Evolutionary conservation across 2,113 vertebrate genomes (phyloP).

Genomic region (Aptenodytes forsteri): DNA sequence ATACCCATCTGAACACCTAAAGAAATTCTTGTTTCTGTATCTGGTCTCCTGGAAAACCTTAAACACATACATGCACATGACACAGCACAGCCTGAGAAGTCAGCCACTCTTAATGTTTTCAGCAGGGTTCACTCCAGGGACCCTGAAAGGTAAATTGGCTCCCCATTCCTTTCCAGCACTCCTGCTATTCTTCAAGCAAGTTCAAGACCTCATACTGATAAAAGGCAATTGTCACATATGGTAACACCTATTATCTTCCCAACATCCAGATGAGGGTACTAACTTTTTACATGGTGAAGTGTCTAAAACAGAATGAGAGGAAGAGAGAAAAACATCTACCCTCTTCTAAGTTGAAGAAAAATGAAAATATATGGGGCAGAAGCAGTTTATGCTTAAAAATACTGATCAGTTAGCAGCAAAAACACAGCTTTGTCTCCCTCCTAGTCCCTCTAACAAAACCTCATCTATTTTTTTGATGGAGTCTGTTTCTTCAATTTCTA

Average conservation of each 20-base stretch:
- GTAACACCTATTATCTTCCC: conserved; percentile 17
- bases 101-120: neutral
- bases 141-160: conserved; percentile 9
- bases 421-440: neutral
- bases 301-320: neutral
- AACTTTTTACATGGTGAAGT: neutral
- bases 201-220: neutral
- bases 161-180: neutral
- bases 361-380: neutral
- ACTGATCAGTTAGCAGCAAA: neutral
- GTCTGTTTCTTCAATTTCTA: neutral
- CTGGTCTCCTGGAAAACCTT: neutral
- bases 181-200: neutral
- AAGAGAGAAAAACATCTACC: neutral
- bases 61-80: neutral
- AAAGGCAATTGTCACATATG: conserved; percentile 37
- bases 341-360: neutral
- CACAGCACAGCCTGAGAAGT: neutral
- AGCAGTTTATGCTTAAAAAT: neutral
- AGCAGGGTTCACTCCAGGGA: neutral
- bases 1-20: neutral
- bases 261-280: neutral
- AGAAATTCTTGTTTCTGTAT: neutral
- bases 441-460: neutral
- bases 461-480: neutral